Base-by-base conservation (phyloP, 2,113 vertebrate species). In the Rhea pennata region DNA sequence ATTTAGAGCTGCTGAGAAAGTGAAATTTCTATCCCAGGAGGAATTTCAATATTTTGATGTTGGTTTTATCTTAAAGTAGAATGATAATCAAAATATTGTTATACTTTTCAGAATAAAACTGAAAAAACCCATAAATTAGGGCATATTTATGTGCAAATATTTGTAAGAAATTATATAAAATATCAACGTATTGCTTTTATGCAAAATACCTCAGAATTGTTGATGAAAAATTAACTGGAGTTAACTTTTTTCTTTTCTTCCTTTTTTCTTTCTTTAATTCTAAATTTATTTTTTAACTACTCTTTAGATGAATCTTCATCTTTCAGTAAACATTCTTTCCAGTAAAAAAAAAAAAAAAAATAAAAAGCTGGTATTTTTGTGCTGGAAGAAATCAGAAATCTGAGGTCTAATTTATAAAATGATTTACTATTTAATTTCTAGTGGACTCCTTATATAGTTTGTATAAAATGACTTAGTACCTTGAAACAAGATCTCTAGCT, bases 391-490 rank as follows among this genome's bases (percentile, higher is more conserved):
- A 36, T 36, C 36, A 69, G 27, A 72, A 86, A 79, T 54, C 15
- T 59, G 15, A 17, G 4, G 15, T 67, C 40, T 64, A 78, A 50
- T 69, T 72, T 6, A 42, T 39, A 51, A 79, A 81, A 71, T 71
- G 0, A 39, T 48, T 77, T 66, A 40, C 36, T 39, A 9, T 0
- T 0, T 53, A 62, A 78, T 5, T 82, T 71, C 10, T 53, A 10
- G 15, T 58, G 17, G 6, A 13, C 69, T 86, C 16, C 12, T 80
- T n/a, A 56, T 29, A 2, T 21, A 42, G 13, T 51, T 61, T 72
- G 2, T 40, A 56, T 69, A 58, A 73, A 80, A 81, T 42, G 2
- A 33, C 3, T 72, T 66, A 58, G 58, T 58, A 27, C 29, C 8
- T 61, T 84, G 53, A 89, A 90, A 51, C 13, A 72, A 19, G 11